phyloP scores from a whole-genome alignment of 2,113 vertebrate genomes.

The Cepphus grylle region DNA sequence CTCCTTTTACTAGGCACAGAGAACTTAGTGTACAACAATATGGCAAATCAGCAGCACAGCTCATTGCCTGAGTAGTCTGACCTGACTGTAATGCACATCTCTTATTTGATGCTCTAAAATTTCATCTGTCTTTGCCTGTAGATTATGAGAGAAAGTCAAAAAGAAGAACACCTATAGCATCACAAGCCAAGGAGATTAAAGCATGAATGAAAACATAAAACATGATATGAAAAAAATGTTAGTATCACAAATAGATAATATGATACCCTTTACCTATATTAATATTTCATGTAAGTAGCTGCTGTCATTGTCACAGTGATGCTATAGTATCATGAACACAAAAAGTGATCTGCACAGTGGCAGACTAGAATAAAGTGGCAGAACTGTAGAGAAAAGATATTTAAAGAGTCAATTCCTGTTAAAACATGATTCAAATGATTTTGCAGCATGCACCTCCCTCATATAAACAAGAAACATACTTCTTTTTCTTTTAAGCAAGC shows the following conservation, averaged over 20 bases:
- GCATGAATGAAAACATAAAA: neutral
- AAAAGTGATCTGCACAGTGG: neutral
- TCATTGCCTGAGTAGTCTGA: fast-evolving
- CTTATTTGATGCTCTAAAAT: neutral
- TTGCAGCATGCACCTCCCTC: neutral
- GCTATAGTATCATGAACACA: fast-evolving
- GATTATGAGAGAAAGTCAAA: neutral
- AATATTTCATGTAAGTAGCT: neutral
- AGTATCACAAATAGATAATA: neutral
- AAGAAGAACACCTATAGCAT: neutral
- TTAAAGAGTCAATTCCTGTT: neutral
- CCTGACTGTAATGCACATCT: neutral
- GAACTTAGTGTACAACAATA: neutral
- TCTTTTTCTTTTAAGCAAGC: neutral
- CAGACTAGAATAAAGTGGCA: neutral
- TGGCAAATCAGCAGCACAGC: neutral
- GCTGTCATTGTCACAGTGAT: neutral
- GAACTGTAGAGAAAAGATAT: neutral
- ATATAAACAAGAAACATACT: neutral
- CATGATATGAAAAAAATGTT: neutral
- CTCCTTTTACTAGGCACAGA: neutral
- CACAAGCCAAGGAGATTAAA: neutral
- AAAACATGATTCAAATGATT: neutral
- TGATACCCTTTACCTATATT: neutral
- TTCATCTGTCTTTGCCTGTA: neutral